Evolutionary conservation across 2,797 vertebrate genomes (phyloP), one percentile per base, ranked within the genome.

Genomic region (Pseudochirops cupreus): DNA sequence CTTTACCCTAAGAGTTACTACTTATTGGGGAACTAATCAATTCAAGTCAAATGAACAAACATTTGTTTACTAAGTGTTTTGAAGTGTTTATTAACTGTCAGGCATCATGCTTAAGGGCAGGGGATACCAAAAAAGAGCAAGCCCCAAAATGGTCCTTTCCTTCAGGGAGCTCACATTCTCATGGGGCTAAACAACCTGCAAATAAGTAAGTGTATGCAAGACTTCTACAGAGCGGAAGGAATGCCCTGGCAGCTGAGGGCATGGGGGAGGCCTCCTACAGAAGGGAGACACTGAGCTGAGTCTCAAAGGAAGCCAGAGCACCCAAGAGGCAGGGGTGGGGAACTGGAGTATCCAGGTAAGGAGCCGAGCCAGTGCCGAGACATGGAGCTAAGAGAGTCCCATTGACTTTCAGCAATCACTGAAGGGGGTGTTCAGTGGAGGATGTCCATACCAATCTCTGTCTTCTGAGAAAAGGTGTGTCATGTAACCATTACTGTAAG

Each of bases 181-280:
- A 2, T 39, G 6, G n/a, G n/a, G 6, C 46, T 18, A 82, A 18
- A 46, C 21, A 46, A 18, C 5, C 33, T 74, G 5, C 67, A 74
- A 74, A 46, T 39, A 74, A 39, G 21, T 82, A 18, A 82, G 18
- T 82, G 18, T 6, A 39, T 24, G 14, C n/a, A 82, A 82, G 18
- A 74, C n/a, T 39, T 39, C n/a, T 74, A 39, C 16, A 21, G 62
- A 74, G 58, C 11, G 0, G 11, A 4, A 2, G 14, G 67, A 56
- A 12, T 39, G n/a, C 1, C 2, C n/a, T 59, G 92, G 52, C 11
- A 18, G 11, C 12, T 2, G 3, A 31, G 2, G n/a, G 11, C 21
- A 0, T 11, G 2, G 0, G 24, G 10, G 0, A 39, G 62, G 28
- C 11, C 46, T n/a, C 90, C 91, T n/a, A 0, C 5, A n/a, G 91